A percentile compares a stretch with the other conserved stretches of the same genome.
Conservation (phyloP, 2,888 invertebrate genomes). For the Phyto melanocephala region DNA sequence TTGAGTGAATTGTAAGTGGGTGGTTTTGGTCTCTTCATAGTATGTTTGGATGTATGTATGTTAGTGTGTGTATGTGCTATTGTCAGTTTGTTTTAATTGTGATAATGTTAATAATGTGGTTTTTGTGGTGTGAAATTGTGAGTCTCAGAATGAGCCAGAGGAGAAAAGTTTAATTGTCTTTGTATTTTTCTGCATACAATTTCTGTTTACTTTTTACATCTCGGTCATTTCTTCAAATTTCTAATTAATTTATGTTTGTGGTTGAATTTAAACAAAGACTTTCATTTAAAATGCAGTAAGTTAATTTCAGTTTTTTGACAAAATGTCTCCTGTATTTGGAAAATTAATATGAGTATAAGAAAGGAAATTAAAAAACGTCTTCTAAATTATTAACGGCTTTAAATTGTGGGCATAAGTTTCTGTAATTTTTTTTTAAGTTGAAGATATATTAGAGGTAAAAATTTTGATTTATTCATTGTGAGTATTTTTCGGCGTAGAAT, state of each 20-base stretch:
- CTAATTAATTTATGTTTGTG: background rate
- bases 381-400: no score
- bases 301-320: background rate
- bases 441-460: no score
- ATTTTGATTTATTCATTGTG: no score
- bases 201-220: background rate
- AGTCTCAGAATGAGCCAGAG: background rate
- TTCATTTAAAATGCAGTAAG: background rate
- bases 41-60: background rate
- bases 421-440: no score
- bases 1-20: slow-evolving; percentile 21
- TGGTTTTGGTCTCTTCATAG: background rate
- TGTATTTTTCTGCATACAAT: background rate
- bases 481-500: no score
- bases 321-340: background rate
- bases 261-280: background rate
- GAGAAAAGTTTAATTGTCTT: background rate
- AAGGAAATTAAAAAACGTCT: no score
- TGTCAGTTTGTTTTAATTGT: slow-evolving; percentile 27
- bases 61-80: background rate
- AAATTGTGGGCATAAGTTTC: no score
- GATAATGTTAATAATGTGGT: slow-evolving; percentile 43
- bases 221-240: background rate
- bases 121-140: background rate
- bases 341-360: background rate